phyloP scores from a whole-genome alignment of 2,797 vertebrate genomes.

The Phalloptychus januarius region DNA sequence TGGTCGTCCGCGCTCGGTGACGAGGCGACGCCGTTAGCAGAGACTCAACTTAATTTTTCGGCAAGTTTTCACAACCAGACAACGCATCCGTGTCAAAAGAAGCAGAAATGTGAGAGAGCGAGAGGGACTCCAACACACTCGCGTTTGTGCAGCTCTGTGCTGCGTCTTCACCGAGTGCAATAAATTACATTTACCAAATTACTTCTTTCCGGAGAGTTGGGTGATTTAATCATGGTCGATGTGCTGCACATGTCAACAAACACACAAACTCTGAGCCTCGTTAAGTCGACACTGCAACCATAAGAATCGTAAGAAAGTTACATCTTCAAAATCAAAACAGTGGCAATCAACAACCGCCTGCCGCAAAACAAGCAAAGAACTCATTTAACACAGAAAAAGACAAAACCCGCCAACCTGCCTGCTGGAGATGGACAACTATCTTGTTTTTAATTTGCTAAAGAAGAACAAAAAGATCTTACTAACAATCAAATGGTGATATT shows the following conservation, averaged over 20 bases:
- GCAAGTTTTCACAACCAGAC: background rate
- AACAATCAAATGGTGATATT: background rate
- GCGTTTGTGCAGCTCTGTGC: background rate
- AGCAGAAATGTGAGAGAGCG: background rate
- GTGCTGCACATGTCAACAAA: background rate
- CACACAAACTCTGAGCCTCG: background rate
- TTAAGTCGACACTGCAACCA: background rate
- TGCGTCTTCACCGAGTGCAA: background rate
- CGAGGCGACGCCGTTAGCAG: background rate
- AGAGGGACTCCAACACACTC: background rate
- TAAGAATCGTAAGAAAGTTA: background rate
- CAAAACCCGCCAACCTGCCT: background rate
- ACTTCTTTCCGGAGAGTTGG: background rate
- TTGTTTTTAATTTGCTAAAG: background rate
- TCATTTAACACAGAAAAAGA: background rate
- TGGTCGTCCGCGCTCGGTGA: constrained; percentile 16
- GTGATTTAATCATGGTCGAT: background rate
- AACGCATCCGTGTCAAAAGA: background rate
- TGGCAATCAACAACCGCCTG: background rate
- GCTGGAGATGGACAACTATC: background rate
- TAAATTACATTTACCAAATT: background rate
- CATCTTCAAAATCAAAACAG: background rate
- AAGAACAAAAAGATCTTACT: background rate
- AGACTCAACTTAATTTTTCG: background rate
- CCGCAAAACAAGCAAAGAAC: background rate